phyloP scores from a whole-genome alignment of 2,888 invertebrate genomes.

The Rhamnusium bicolor region DNA sequence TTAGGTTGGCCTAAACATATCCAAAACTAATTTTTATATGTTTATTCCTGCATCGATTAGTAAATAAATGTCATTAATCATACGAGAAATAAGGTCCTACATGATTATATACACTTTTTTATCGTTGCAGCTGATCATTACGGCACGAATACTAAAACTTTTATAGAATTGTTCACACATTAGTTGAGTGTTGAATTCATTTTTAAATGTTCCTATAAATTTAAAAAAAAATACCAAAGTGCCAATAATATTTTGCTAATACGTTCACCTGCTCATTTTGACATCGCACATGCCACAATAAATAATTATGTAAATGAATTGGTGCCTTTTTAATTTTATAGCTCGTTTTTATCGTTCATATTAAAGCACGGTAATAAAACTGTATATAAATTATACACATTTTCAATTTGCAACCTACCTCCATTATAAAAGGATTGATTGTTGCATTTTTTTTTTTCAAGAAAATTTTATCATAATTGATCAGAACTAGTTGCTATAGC shows the following conservation, averaged over 20 bases:
- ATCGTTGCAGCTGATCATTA: not conserved
- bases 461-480: not conserved
- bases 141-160: not conserved
- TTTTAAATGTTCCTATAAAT: slow-evolving; percentile 26
- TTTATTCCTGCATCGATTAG: not conserved
- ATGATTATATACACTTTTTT: not conserved
- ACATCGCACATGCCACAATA: slow-evolving; percentile 15
- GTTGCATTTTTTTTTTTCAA: not conserved
- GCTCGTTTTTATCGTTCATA: slow-evolving; percentile 18
- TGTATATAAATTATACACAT: slow-evolving; percentile 17
- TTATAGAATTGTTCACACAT: slow-evolving; percentile 12
- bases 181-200: slow-evolving; percentile 19
- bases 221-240: slow-evolving; percentile 7
- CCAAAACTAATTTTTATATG: not conserved
- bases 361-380: slow-evolving; percentile 13
- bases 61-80: not conserved
- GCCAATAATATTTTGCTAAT: not conserved
- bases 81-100: not conserved
- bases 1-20: not conserved
- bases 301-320: slow-evolving; percentile 18
- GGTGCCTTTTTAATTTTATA: slow-evolving; percentile 30
- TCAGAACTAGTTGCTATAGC: not conserved
- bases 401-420: slow-evolving; percentile 17
- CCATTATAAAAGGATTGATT: slow-evolving; percentile 2
- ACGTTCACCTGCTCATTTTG: slow-evolving; percentile 22